Base-by-base conservation (phyloP, 2,888 invertebrate genomes). In the Aporophyla nigra region DNA sequence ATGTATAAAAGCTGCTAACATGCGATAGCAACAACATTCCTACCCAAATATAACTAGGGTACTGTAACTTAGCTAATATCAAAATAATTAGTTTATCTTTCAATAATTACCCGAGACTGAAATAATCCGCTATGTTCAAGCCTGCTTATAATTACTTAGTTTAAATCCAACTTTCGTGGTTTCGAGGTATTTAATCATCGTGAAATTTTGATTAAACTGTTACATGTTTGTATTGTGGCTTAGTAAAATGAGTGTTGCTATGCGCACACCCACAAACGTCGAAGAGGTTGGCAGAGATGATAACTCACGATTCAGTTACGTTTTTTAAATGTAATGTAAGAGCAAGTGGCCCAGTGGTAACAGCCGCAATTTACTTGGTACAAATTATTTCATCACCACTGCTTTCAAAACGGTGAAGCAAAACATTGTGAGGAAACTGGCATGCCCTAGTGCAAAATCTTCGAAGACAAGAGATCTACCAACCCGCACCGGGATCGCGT, bases 121-220 rank as follows among this genome's bases (percentile, higher is more conserved):
- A 77, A 51, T 78, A 58, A 67, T 58, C 21, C 16, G n/a, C 21
- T 27, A 56, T 10, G 33, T 21, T 65, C 7, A 63, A 49, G 24
- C 21, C 5, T 21, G 65, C 33, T 54, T 78, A 12, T 82, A 53
- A 69, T 79, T 77, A 71, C 33, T 84, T 65, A 27, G 43, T 71
- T 83, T 65, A 14, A 71, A 27, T 56, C 5, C 54, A 84, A 84
- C 10, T 79, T 79, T 49, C 51, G 49, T 51, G 63, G 76, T 63
- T 81, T 43, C 9, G 40, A 46, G 76, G 27, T 59, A 78, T 84
- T 71, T 71, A 56, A 84, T 79, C 40, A 63, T 14, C 9, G 2
- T 16, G 43, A 33, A 79, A 51, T 71, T n/a, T 63, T 65, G 19
- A 79, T 78, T 14, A 46, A 51, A 51, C 5, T 2, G 12, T 49